These are phyloP conservation scores for Eremobia ochroleuca DNA, from an alignment of 2,888 invertebrate genomes.

Conservation along the genomic window DNA sequence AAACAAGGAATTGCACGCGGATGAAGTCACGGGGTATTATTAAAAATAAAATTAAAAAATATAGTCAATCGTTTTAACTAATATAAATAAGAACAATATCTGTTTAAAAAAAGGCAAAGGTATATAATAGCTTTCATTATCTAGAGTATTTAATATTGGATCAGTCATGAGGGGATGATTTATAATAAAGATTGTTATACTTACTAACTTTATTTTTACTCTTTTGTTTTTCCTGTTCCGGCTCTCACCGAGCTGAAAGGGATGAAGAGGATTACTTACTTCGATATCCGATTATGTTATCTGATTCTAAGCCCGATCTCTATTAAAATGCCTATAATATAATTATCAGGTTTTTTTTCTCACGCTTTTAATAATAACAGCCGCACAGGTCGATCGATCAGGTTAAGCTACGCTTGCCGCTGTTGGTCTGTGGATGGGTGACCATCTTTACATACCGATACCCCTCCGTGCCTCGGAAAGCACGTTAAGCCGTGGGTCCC, in stretches of 20 bases:
- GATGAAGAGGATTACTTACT: slow-evolving; percentile 44
- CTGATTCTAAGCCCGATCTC: slow-evolving; percentile 1
- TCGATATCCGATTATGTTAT: slow-evolving; percentile 51
- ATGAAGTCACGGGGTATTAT: background rate
- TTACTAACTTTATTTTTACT: slow-evolving; percentile 26
- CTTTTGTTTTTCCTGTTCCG: slow-evolving; percentile 44
- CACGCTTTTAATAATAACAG: too few species aligned
- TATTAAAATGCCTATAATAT: slow-evolving; percentile 22
- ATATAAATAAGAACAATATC: background rate
- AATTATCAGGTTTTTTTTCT: background rate
- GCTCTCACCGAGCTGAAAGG: slow-evolving; percentile 10
- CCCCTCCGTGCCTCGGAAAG: too few species aligned
- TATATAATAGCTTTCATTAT: background rate
- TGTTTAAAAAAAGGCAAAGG: background rate
- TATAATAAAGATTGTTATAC: slow-evolving; percentile 16
- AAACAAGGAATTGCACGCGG: background rate
- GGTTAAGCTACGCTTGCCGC: too few species aligned
- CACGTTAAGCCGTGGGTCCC: too few species aligned
- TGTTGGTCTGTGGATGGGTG: too few species aligned
- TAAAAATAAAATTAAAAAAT: too few species aligned
- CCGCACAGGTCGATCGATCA: too few species aligned
- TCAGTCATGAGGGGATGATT: slow-evolving; percentile 14
- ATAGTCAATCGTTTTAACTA: background rate
- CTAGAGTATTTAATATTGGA: background rate
- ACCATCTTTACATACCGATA: too few species aligned